These are phyloP conservation scores for Grantiella picta DNA, from an alignment of 2,113 vertebrate genomes.

Conservation along the genomic window DNA sequence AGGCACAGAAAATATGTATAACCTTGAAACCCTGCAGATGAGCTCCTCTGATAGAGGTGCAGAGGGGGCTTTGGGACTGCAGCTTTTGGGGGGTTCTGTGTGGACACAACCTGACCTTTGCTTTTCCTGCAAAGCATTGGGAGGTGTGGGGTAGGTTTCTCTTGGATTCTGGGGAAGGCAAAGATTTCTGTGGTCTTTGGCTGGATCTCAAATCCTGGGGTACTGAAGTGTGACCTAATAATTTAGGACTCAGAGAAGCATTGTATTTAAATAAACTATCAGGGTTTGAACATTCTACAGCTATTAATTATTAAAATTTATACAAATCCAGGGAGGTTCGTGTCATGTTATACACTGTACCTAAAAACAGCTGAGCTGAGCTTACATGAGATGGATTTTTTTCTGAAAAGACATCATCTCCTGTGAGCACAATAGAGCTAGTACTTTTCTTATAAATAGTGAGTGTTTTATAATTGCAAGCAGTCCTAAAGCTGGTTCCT, in stretches of 20 bases:
- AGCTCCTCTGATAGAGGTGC: background rate
- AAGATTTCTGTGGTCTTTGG: conserved; percentile 45
- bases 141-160: background rate
- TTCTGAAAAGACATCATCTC: conserved; percentile 32
- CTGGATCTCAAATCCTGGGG: conserved; percentile 42
- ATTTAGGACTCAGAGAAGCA: conserved; percentile 7
- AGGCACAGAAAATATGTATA: background rate
- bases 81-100: background rate
- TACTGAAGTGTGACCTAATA: conserved; percentile 57
- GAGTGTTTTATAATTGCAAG: conserved; percentile 43
- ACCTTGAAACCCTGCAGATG: background rate
- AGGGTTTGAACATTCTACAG: conserved; percentile 5
- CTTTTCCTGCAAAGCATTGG: background rate
- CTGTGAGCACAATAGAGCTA: conserved; percentile 42
- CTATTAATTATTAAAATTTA: conserved; percentile 54
- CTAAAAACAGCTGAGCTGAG: conserved; percentile 53
- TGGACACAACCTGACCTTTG: background rate
- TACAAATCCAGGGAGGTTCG: conserved; percentile 5
- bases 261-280: conserved; percentile 58
- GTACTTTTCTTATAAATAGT: conserved; percentile 38
- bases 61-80: background rate
- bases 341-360: background rate
- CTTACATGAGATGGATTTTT: background rate
- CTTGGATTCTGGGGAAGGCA: conserved; percentile 21
- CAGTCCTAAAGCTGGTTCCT: conserved; percentile 59